A percentile compares a stretch with the other conserved stretches of the same genome.
Conservation (phyloP, 2,113 vertebrate species). For the Abramis brama region DNA sequence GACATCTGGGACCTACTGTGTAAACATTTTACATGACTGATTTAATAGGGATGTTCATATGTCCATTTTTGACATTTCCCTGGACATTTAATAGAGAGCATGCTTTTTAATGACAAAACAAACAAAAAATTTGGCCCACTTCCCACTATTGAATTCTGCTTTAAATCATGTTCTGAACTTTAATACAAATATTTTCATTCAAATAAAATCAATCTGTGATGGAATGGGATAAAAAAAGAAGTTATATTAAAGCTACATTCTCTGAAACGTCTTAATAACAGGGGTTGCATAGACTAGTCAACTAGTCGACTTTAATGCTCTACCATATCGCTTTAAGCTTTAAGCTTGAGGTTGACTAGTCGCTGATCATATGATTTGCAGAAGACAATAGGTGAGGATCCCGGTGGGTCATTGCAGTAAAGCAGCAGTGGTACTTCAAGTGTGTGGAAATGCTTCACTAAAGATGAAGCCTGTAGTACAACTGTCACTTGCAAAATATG, state of each 20-base stretch:
- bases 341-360: too few species aligned
- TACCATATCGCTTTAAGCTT: not conserved
- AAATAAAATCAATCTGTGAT: not conserved
- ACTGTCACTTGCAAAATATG: not conserved
- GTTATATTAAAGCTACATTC: not conserved
- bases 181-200: not conserved
- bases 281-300: not conserved
- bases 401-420: not conserved
- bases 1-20: not conserved
- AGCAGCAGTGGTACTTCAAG: not conserved
- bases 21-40: constrained; percentile 8
- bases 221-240: not conserved
- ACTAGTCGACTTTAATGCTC: not conserved
- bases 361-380: not conserved
- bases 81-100: not conserved
- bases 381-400: not conserved
- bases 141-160: not conserved
- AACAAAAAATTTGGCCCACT: not conserved
- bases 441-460: not conserved
- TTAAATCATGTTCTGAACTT: not conserved
- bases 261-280: not conserved
- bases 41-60: not conserved
- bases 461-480: not conserved
- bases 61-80: not conserved
- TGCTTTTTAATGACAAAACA: not conserved